Percentiles rank a stretch among this genome's conserved stretches.
phyloP scores from a whole-genome alignment of 2,888 invertebrate genomes.

The Acanthosepion lycidas region DNA sequence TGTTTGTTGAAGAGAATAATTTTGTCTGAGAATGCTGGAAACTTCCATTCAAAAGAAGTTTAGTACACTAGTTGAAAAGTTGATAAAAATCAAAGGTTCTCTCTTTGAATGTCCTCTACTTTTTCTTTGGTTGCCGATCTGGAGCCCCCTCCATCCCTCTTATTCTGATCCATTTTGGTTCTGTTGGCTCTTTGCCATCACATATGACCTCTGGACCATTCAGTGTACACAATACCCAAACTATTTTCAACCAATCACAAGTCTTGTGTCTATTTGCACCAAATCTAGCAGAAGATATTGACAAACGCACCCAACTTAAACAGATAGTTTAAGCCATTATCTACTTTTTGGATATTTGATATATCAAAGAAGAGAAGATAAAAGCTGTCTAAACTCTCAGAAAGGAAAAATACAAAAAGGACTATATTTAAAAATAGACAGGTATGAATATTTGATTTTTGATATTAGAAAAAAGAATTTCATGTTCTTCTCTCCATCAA shows the following conservation, averaged over 20 bases:
- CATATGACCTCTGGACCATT: not conserved
- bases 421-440: not conserved
- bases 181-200: not conserved
- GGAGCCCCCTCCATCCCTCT: not conserved
- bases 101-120: not conserved
- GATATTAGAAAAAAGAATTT: not conserved
- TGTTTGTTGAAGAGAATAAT: not conserved
- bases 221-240: not conserved
- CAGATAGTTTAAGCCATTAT: conserved; percentile 11
- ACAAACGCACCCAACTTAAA: conserved; percentile 2
- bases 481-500: not conserved
- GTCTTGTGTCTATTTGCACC: not conserved
- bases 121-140: not conserved
- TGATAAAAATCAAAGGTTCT: not conserved
- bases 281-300: not conserved
- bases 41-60: not conserved
- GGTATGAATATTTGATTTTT: not conserved
- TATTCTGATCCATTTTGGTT: not conserved
- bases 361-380: not conserved
- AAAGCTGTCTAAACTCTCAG: not conserved
- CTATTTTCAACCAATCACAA: not conserved
- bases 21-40: not conserved
- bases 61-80: not conserved
- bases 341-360: not conserved
- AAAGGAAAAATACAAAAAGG: not conserved